phyloP scores from a whole-genome alignment of 2,888 invertebrate species.

The Galeruca laticollis region DNA sequence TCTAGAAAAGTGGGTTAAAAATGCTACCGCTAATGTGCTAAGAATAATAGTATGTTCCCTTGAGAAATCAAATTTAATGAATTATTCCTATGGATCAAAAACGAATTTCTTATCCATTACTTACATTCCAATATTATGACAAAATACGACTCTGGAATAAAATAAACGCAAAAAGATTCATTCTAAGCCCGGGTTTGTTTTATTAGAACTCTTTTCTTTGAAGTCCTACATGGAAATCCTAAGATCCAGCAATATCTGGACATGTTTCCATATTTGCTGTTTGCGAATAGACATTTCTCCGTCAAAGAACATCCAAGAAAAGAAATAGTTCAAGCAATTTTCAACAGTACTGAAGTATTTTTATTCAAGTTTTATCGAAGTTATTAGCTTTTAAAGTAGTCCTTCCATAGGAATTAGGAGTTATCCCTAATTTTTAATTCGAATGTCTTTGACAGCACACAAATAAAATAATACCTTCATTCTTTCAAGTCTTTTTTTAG shows the following conservation, averaged over 20 bases:
- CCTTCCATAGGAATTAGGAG: neutral
- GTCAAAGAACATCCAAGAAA: neutral
- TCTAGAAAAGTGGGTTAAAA: neutral
- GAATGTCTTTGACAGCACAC: neutral
- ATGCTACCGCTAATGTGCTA: too few species aligned
- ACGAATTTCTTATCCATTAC: neutral
- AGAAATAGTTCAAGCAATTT: constrained; percentile 3
- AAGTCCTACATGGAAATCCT: neutral
- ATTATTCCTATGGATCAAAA: too few species aligned
- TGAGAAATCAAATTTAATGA: too few species aligned
- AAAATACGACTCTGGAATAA: neutral
- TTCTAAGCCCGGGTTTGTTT: neutral
- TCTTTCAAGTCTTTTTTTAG: too few species aligned
- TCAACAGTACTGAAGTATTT: neutral
- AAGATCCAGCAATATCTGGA: constrained; percentile 8
- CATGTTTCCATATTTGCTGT: constrained; percentile 12
- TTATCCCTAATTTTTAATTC: neutral
- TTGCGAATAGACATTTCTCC: constrained; percentile 1
- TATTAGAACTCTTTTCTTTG: neutral
- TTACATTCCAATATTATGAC: neutral
- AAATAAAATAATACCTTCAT: neutral
- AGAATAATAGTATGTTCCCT: too few species aligned
- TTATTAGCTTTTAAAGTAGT: neutral
- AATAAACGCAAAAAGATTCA: neutral
- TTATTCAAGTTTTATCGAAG: neutral